Evolutionary conservation across 2,113 vertebrate genomes (phyloP).

Genomic region (Macquaria ambigua): DNA sequence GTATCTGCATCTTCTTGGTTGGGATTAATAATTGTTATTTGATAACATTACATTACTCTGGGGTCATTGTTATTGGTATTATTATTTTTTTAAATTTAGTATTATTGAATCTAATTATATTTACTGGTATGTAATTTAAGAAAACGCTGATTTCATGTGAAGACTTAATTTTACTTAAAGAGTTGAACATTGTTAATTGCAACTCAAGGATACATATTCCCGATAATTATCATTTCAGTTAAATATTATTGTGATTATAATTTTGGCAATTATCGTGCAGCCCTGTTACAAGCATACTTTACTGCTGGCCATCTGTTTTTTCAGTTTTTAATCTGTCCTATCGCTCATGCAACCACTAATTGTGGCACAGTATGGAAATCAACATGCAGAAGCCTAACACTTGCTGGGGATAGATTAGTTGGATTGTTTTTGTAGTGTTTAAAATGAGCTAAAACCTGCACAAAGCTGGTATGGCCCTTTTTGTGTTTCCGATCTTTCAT

Average conservation of each 20-base stretch:
- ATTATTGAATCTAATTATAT: background rate
- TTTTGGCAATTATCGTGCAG: background rate
- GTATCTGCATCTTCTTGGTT: background rate
- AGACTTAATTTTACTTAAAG: background rate
- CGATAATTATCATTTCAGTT: background rate
- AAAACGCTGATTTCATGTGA: background rate
- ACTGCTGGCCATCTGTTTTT: background rate
- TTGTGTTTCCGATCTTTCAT: background rate
- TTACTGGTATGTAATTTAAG: background rate
- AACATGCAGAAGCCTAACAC: background rate
- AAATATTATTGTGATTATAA: background rate
- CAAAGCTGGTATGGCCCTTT: constrained; percentile 47
- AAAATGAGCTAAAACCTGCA: constrained; percentile 55
- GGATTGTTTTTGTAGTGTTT: constrained; percentile 10
- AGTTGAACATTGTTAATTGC: background rate
- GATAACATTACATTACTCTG: background rate
- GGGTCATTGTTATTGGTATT: too few species aligned
- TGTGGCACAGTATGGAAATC: background rate
- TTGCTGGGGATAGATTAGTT: background rate
- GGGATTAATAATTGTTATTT: background rate
- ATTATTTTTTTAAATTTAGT: background rate
- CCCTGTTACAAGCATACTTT: background rate
- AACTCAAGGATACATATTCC: background rate
- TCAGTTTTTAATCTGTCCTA: background rate
- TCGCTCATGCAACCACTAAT: background rate